Evolutionary conservation across 2,888 invertebrate species (phyloP), one percentile per base, ranked within the genome.

Genomic region (Phyllotreta cruciferae): DNA sequence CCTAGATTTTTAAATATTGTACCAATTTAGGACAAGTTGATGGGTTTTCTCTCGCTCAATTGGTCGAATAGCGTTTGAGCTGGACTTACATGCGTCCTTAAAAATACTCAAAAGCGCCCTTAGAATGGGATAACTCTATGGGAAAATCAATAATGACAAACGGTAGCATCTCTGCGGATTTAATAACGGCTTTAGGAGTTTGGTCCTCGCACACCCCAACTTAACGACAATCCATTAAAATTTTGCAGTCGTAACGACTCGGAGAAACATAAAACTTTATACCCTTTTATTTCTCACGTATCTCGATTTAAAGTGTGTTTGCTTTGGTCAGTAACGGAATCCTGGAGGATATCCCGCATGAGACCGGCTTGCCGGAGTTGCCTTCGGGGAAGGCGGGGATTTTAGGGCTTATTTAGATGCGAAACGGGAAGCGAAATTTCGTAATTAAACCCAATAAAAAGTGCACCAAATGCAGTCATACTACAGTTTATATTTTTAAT

Each of bases 171-270:
- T 50, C 47, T 8, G 42, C 45, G 42, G 35, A 44, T 60, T 60
- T 60, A 60, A 58, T 52, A 44, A 42, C 60, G 38, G 60, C 52
- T 60, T 62, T 49, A 36, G 55, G 41, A 55, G 61, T 62, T 75
- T 72, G 73, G 70, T 68, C 70, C 70, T 70, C 69, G 63, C 71
- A 69, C 66, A 70, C 71, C 70, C 70, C 70, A 71, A 73, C 71
- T 75, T 76, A 76, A 77, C 76, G 76, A 75, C 75, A 63, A 66
- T 66, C 70, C 75, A 75, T 77, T 77, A 77, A 77, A 77, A 77
- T 77, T 77, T 76, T 70, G 74, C 75, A 74, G 74, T 76, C 74
- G 75, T 74, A 74, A 75, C 76, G 69, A 72, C 70, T 71, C 73
- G 67, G 66, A 72, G 52, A 73, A 71, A 73, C 75, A 68, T 75